Evolutionary conservation across 1,140 invertebrate species (phyloP), one percentile per base, ranked within the genome.

Genomic region (Calosoma granatense): DNA sequence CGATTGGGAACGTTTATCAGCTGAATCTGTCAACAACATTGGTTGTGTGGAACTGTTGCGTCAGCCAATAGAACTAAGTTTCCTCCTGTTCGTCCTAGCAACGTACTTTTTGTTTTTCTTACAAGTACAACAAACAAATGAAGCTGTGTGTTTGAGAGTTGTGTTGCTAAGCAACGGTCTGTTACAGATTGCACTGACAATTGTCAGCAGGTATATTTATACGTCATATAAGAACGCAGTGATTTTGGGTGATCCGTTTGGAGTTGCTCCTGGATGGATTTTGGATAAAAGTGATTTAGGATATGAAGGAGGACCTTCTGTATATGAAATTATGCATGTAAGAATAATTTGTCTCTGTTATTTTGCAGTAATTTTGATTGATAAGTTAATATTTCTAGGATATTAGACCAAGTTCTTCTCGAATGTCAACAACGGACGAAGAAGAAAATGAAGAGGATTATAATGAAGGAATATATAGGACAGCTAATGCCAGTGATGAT

Each of bases 171-270:
- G n/a, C n/a, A n/a, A n/a, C n/a, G n/a, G n/a, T 30, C 17, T 30
- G 43, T 41, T 55, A 21, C 41, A 61, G 60, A 21, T 61, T 52
- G 11, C 30, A 20, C 55, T 59, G 47, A 54, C 59, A 2, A 36
- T 63, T 1, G 17, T 68, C 1, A 64, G 63, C 21, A 63, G 66
- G 59, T 59, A 70, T 22, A 54, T 72, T 41, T 72, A 70, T 55
- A 72, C 70, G 22, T 69, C 70, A 1, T 65, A 62, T 55, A 62
- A 66, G 57, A 72, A 70, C 59, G 65, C 68, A 26, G 59, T 65
- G n/a, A 56, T 72, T 17, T 56, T 70, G 19, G 59, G 60, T 22
- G 61, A 66, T 59, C 55, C 56, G 3, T 57, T 61, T 23, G 68
- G 65, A 20, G 51, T 51, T 20, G 64, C 69, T 9, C 70, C 70